Conservation (phyloP, 2,113 vertebrate species). For the Picathartes gymnocephalus region DNA sequence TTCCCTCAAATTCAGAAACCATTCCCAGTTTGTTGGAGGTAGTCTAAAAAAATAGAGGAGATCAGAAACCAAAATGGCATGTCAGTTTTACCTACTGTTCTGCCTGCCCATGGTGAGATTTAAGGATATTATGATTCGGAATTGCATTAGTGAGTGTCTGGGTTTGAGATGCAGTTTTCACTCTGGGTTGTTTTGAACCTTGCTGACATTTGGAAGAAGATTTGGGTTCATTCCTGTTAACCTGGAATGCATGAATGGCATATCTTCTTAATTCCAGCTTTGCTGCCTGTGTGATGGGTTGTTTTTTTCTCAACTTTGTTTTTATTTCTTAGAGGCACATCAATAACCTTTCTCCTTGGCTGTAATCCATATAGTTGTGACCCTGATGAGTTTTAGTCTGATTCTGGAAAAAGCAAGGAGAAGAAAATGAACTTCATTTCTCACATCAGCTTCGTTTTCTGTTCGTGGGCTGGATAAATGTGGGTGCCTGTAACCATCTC, state of each 20-base stretch:
- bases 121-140: not conserved
- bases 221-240: constrained; percentile 31
- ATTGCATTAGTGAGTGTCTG: not conserved
- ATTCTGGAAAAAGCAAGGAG: constrained; percentile 23
- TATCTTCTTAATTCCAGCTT: constrained; percentile 11
- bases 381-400: constrained; percentile 50
- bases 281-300: not conserved
- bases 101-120: not conserved
- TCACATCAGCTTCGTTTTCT: not conserved
- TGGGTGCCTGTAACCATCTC: not conserved
- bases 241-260: not conserved
- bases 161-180: not conserved
- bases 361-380: constrained; percentile 44
- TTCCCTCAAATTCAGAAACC: not conserved
- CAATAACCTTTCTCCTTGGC: constrained; percentile 55
- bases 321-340: constrained; percentile 52
- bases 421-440: constrained; percentile 54
- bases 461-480: not conserved
- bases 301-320: not conserved
- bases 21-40: not conserved
- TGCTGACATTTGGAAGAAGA: constrained; percentile 25
- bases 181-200: not conserved
- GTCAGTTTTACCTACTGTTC: not conserved
- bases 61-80: not conserved
- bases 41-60: not conserved